Evolutionary conservation across 2,113 vertebrate genomes (phyloP).

Genomic region (Epinephelus fuscoguttatus): DNA sequence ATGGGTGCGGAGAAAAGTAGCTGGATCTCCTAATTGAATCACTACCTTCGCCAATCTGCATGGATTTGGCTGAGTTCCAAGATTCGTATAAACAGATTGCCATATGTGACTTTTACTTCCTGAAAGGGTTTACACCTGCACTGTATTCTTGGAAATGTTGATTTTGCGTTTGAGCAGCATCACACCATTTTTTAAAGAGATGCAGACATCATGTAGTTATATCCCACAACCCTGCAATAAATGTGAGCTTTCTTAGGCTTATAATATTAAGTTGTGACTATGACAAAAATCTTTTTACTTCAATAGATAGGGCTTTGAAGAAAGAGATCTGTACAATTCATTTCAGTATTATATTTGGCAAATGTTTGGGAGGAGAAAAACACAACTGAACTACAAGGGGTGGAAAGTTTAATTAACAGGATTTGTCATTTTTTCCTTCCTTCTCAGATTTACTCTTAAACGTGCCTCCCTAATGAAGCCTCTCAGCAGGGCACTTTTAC

Average conservation of each 20-base stretch:
- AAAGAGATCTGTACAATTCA: neutral
- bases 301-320: neutral
- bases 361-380: conserved; percentile 4
- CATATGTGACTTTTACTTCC: conserved; percentile 40
- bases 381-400: conserved; percentile 38
- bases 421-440: conserved; percentile 59
- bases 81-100: conserved; percentile 39
- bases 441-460: conserved; percentile 65
- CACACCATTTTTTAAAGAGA: conserved; percentile 7
- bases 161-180: neutral
- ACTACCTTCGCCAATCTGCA: conserved; percentile 41
- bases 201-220: neutral
- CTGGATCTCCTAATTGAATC: conserved; percentile 63
- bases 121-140: conserved; percentile 27
- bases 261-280: neutral
- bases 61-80: conserved; percentile 55
- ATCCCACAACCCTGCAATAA: neutral
- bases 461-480: conserved; percentile 68
- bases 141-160: conserved; percentile 18
- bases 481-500: conserved; percentile 68
- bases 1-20: conserved; percentile 53
- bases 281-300: neutral
- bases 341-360: neutral
- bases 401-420: conserved; percentile 54
- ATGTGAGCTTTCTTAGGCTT: neutral